phyloP scores from a whole-genome alignment of 2,888 invertebrate species.

The Ochropleura plecta region DNA sequence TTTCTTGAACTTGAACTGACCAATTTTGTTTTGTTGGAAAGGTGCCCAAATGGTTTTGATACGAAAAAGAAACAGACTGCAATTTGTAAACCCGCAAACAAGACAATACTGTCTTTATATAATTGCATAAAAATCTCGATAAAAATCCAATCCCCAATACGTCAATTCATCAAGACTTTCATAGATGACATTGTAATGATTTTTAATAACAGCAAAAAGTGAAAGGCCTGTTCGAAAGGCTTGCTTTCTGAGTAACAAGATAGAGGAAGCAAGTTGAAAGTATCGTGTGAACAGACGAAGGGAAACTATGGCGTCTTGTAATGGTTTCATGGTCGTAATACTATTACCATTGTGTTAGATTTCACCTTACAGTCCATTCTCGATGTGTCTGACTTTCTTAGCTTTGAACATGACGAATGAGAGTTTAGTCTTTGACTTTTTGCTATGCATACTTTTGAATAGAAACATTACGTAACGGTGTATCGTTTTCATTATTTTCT shows the following conservation, averaged over 20 bases:
- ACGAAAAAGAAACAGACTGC: background rate
- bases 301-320: slow-evolving; percentile 77
- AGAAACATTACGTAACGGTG: background rate
- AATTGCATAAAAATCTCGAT: slow-evolving; percentile 35
- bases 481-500: slow-evolving; percentile 4
- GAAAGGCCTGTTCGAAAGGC: slow-evolving; percentile 85
- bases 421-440: slow-evolving; percentile 22
- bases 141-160: slow-evolving; percentile 53
- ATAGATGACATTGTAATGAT: slow-evolving; percentile 81
- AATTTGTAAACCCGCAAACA: slow-evolving; percentile 13
- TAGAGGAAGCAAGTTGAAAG: slow-evolving; percentile 85
- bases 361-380: slow-evolving; percentile 62
- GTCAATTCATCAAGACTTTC: slow-evolving; percentile 76
- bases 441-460: background rate
- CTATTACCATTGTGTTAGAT: slow-evolving; percentile 67
- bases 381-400: slow-evolving; percentile 58
- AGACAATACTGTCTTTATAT: background rate
- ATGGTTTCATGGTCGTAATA: slow-evolving; percentile 65
- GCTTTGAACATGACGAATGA: slow-evolving; percentile 38
- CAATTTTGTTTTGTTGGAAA: slow-evolving; percentile 24
- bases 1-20: background rate
- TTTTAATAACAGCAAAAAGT: slow-evolving; percentile 87
- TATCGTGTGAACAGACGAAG: slow-evolving; percentile 83
- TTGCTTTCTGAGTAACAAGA: slow-evolving; percentile 87
- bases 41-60: background rate